phyloP scores from a whole-genome alignment of 2,888 invertebrate species.

The Timema cristinae region DNA sequence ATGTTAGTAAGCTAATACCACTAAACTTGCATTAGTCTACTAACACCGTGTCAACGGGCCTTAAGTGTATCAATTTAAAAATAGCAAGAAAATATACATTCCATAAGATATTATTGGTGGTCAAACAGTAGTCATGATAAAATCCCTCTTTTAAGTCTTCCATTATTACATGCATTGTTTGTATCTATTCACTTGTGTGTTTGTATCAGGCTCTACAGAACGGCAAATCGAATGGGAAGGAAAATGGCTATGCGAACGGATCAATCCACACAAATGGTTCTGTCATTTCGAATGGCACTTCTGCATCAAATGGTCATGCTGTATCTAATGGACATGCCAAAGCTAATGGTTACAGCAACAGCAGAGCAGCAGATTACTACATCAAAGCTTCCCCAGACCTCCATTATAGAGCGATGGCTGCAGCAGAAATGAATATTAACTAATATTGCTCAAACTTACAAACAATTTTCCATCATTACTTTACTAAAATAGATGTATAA shows the following conservation, averaged over 20 bases:
- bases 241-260: conserved; percentile 30
- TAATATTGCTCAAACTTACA: not conserved
- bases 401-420: conserved; percentile 25
- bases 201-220: conserved; percentile 17
- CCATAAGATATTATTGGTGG: too few relatives aligned
- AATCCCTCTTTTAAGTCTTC: too few relatives aligned
- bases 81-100: too few relatives aligned
- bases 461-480: too few relatives aligned
- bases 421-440: conserved; percentile 12
- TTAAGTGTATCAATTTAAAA: too few relatives aligned
- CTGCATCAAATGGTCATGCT: not conserved
- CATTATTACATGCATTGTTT: too few relatives aligned
- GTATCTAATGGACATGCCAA: conserved; percentile 26
- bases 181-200: too few relatives aligned
- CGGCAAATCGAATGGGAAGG: conserved; percentile 33
- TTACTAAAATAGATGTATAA: too few relatives aligned
- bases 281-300: not conserved
- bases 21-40: too few relatives aligned
- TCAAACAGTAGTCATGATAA: too few relatives aligned
- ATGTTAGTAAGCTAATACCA: too few relatives aligned
- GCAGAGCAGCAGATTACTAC: conserved; percentile 50
- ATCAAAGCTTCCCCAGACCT: conserved; percentile 42
- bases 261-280: conserved; percentile 9
- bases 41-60: too few relatives aligned
- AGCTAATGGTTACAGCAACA: conserved; percentile 35